Evolutionary conservation across 2,888 invertebrate genomes (phyloP).

Genomic region (Tortrix viridana): DNA sequence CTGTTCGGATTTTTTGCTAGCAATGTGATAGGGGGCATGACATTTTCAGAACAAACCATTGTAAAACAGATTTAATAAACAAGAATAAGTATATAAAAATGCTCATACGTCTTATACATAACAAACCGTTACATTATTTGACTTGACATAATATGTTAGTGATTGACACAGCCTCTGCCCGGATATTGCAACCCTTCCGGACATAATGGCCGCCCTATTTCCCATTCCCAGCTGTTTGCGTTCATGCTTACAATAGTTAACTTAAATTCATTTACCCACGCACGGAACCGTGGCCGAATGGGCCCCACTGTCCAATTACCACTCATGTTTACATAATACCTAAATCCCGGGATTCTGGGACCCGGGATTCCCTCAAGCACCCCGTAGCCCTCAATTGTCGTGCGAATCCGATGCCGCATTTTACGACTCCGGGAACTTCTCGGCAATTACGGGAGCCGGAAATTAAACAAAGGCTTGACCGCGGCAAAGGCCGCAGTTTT

Average conservation of each 20-base stretch:
- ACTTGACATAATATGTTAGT: slow-evolving; percentile 13
- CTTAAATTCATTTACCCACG: slow-evolving; percentile 31
- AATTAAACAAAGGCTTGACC: slow-evolving; percentile 62
- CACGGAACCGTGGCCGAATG: slow-evolving; percentile 25
- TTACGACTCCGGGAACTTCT: slow-evolving; percentile 49
- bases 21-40: neutral
- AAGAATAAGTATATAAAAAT: no score
- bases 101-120: no score
- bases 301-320: slow-evolving; percentile 35
- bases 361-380: slow-evolving; percentile 22
- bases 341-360: slow-evolving; percentile 29
- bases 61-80: no score
- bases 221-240: slow-evolving; percentile 8
- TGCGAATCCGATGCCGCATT: slow-evolving; percentile 39
- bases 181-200: slow-evolving; percentile 26
- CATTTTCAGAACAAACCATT: neutral
- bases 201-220: slow-evolving; percentile 1
- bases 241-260: slow-evolving; percentile 20
- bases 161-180: slow-evolving; percentile 15
- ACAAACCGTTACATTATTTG: slow-evolving; percentile 5
- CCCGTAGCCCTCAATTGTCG: slow-evolving; percentile 31
- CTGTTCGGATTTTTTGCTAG: neutral
- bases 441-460: slow-evolving; percentile 57
- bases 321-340: slow-evolving; percentile 41
- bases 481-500: slow-evolving; percentile 40